Evolutionary conservation across 2,888 invertebrate species (phyloP).

Genomic region (Synergus umbraculus): DNA sequence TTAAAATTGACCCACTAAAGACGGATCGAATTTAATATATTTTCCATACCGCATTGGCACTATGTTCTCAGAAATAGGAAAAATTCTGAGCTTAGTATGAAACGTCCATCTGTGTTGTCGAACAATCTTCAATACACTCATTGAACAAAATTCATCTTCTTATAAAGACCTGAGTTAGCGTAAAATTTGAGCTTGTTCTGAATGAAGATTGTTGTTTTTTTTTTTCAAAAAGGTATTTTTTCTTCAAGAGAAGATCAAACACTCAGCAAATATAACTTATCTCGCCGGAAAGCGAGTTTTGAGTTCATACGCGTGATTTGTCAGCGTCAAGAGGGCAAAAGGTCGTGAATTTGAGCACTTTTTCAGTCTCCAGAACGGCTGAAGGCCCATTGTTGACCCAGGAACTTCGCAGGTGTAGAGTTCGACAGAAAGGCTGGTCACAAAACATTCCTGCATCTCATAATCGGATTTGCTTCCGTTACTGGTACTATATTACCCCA

Average conservation of each 20-base stretch:
- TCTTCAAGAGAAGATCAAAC: background rate
- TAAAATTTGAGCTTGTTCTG: background rate
- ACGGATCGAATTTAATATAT: background rate
- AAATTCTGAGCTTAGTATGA: background rate
- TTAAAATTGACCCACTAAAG: background rate
- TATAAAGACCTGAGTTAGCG: background rate
- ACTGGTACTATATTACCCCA: background rate
- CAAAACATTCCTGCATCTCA: constrained; percentile 8
- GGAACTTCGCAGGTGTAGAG: constrained; percentile 1
- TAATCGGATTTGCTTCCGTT: background rate
- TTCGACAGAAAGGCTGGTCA: background rate
- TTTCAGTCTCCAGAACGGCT: background rate
- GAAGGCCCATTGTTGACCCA: constrained; percentile 16
- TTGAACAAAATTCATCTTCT: background rate
- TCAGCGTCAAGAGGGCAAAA: constrained; percentile 9
- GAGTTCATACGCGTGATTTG: constrained; percentile 16
- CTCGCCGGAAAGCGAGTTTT: constrained; percentile 15
- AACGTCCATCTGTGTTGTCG: background rate
- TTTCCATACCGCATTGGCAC: background rate
- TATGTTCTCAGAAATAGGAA: background rate
- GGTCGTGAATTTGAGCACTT: constrained; percentile 28
- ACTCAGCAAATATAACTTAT: background rate
- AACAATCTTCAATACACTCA: background rate
- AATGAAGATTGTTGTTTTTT: background rate
- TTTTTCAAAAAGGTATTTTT: background rate